Base-by-base conservation (phyloP, 2,797 vertebrate species). In the Chromis chromis region DNA sequence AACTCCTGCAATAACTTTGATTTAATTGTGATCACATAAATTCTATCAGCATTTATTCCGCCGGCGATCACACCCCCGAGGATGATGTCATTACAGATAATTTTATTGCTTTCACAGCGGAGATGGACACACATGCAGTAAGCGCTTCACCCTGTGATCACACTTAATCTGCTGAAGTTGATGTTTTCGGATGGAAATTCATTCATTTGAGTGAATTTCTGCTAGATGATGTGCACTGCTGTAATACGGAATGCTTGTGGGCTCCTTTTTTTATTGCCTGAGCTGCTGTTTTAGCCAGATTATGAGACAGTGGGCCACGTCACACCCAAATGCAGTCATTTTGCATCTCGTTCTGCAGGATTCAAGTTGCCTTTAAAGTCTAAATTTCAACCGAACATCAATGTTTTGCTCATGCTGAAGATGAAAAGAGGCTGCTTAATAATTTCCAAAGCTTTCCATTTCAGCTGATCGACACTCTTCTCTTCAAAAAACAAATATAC, bases 1-100 rank as follows among this genome's bases (percentile, higher is more conserved):
- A 91, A 92, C 82, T 90, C 73, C 62, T 64, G 92, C 90, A 93
- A 93, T 94, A 94, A 93, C 89, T 89, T 85, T 88, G 85, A 94
- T 93, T 93, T 90, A 91, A 94, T 94, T 91, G 89, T 69, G 86
- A 90, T 83, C 70, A 77, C 88, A 89, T 85, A 91, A 89, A 93
- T 91, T 76, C 82, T 77, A 90, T 93, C 83, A 85, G 68, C 46
- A 42, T 81, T 87, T 88, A 87, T 92, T 89, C 86, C 65, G 65
- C 74, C 12, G 21, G 64, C 65, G 58, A 91, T 84, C 86, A 66
- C 87, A 53, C 86, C 78, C 87, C 44, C 0, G 79, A 81, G 86
- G 82, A 77, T 84, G 85, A 89, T 91, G 86, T 89, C 86, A 89
- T 92, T 93, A 88, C 71, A 73, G 76, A 68, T 76, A 49, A 85